Base-by-base conservation (phyloP, 2,888 invertebrate genomes). In the Brachypalpus laphriformis region DNA sequence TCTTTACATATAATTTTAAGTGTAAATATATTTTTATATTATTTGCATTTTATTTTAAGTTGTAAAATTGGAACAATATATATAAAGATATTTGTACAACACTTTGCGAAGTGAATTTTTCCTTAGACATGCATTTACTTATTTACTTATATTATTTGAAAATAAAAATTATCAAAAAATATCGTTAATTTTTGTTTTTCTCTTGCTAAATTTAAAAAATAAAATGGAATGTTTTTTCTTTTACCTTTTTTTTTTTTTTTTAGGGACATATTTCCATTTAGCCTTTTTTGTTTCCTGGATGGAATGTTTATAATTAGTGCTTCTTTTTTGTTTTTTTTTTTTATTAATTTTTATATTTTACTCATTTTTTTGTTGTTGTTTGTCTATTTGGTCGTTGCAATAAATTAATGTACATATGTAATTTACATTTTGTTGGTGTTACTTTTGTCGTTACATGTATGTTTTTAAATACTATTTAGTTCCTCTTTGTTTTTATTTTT, bases 211-310 rank as follows among this genome's bases (percentile, higher is more conserved):
- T 45, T 81, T 66, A 47, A 74, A 74, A 83, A 42, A 78, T 83
- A 83, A 80, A 80, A 81, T 81, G 85, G 81, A 85, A 85, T 81
- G 75, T 72, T 49, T 42, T 54, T n/a, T n/a, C n/a, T n/a, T n/a
- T 74, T 31, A 14, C 28, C 28, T 42, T 11, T 40, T 66, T 47
- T 47, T 34, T 71, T 40, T 34, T 37, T 22, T n/a, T 47, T 63
- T n/a, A 14, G 3, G 47, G 68, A 80, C 68, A 70, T 45, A 51
- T 72, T 59, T 80, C 80, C 74, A 76, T 65, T 82, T 76, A 80
- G 80, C 82, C 77, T 82, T 87, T 86, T 86, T 76, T 82, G 74
- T 87, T 83, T 87, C 87, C 87, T 87, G 87, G 81, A 87, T 87
- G 87, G 83, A 87, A 87, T 86, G 85, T 86, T 70, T 71, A 80